Conservation (phyloP, 2,113 vertebrate species). For the Pachyramphus minor region DNA sequence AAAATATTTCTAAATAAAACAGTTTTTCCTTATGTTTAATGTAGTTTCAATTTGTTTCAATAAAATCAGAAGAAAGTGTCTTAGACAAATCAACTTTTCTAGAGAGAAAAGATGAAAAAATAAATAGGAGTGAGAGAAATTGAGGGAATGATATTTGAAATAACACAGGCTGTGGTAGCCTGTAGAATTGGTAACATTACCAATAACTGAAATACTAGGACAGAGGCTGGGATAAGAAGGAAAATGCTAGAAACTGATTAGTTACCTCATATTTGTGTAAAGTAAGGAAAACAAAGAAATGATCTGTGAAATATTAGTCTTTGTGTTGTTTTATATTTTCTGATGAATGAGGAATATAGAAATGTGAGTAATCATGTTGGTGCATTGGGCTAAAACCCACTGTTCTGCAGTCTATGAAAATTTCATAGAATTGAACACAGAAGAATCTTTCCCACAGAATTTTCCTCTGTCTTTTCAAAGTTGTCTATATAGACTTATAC, state of each 20-base stretch:
- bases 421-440: background rate
- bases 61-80: background rate
- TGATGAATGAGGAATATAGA: background rate
- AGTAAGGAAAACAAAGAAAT: background rate
- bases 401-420: background rate
- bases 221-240: background rate
- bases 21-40: background rate
- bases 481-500: background rate
- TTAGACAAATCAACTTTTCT: background rate
- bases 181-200: background rate
- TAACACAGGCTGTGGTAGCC: accelerated
- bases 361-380: background rate
- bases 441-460: background rate
- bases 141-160: background rate
- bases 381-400: background rate
- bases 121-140: background rate
- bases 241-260: background rate
- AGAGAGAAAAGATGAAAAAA: background rate
- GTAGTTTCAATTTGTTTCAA: background rate
- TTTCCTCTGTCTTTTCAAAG: background rate
- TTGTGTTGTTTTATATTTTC: background rate
- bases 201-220: background rate
- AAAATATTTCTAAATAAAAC: background rate
- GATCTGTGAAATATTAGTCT: background rate
- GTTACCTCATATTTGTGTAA: background rate